phyloP scores from a whole-genome alignment of 2,888 invertebrate genomes.

The Esperia sulphurella region DNA sequence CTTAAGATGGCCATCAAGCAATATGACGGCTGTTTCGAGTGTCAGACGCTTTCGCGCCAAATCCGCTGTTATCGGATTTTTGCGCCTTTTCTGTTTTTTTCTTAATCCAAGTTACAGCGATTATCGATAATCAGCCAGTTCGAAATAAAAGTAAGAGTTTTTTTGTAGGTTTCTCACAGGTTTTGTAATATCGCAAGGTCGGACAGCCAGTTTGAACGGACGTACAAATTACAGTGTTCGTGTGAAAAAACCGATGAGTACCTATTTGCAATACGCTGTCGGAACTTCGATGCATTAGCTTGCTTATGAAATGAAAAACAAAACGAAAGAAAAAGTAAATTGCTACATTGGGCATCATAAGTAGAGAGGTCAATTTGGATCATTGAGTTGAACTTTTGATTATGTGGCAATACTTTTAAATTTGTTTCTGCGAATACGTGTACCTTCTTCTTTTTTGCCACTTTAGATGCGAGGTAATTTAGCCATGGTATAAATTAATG shows the following conservation, averaged over 20 bases:
- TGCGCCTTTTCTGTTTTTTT: conserved; percentile 4
- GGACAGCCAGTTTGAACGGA: conserved; percentile 27
- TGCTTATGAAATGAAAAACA: conserved; percentile 29
- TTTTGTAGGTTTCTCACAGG: conserved; percentile 25
- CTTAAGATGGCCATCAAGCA: conserved; percentile 58
- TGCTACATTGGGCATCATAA: neutral
- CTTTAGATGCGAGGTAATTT: too few relatives aligned
- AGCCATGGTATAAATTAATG: too few relatives aligned
- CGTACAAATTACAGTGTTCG: conserved; percentile 45
- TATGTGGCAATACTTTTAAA: too few relatives aligned
- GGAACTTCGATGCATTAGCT: conserved; percentile 35
- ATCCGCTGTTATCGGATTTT: conserved; percentile 28
- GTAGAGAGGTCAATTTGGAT: neutral
- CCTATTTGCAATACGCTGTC: conserved; percentile 19
- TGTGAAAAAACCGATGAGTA: conserved; percentile 45
- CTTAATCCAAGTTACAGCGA: conserved; percentile 7
- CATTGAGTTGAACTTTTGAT: neutral
- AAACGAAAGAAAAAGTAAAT: conserved; percentile 4
- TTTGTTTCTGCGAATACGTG: neutral
- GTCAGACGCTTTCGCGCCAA: conserved; percentile 64
- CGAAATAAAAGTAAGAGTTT: conserved; percentile 30
- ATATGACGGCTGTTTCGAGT: conserved; percentile 53
- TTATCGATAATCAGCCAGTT: conserved; percentile 9
- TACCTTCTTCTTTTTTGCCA: neutral
- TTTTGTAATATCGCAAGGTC: conserved; percentile 44